Evolutionary conservation across 1,140 invertebrate genomes (phyloP), one percentile per base, ranked within the genome.

Genomic region (Macrobrachium nipponense): DNA sequence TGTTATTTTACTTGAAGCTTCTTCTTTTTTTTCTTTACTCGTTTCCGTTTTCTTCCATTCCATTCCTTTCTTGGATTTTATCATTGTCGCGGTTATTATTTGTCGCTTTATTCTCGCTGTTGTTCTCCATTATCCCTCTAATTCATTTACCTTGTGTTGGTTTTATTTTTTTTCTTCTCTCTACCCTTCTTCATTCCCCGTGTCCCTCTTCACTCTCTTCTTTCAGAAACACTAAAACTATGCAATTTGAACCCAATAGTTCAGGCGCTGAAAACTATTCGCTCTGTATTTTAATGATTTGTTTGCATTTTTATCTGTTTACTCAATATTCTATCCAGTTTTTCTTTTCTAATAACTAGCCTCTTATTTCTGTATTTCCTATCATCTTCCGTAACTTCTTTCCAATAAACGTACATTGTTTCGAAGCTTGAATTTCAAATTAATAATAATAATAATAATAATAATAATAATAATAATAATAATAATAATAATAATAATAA

Each of bases 401-500:
- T 36, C 27, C 4, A 36, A 36, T 36, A 4, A 36, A 36, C 27
- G 4, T 4, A 36, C 4, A 36, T 36, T 36, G 1, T 15, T 72
- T 72, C 2, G 14, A 72, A 36, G 12, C 70, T 20, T 18, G 17
- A 73, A 15, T 27, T 15, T 73, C 17, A 73, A 36, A 36, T n/a
- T n/a, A 73, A 73, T 3, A 5, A 36, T 73, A 73, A 36, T 73
- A 73, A 73, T 73, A 20, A 20, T 27, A 27, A 75, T 11, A 75
- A 17, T 27, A 27, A 75, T 18, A 27, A 18, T 43, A 75, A 10
- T 75, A 75, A 36, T n/a, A 75, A 36, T 75, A 75, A 36, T 75
- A 75, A 36, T 75, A 75, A 36, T 75, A 75, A 36, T 76, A 51
- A 51, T 76, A 76, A 51, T 76, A 76, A 51, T n/a, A n/a, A n/a